A percentile compares a stretch with the other conserved stretches of the same genome.
These are phyloP conservation scores for Ancistrus triradiatus DNA, from an alignment of 2,113 vertebrate genomes.

Conservation along the genomic window DNA sequence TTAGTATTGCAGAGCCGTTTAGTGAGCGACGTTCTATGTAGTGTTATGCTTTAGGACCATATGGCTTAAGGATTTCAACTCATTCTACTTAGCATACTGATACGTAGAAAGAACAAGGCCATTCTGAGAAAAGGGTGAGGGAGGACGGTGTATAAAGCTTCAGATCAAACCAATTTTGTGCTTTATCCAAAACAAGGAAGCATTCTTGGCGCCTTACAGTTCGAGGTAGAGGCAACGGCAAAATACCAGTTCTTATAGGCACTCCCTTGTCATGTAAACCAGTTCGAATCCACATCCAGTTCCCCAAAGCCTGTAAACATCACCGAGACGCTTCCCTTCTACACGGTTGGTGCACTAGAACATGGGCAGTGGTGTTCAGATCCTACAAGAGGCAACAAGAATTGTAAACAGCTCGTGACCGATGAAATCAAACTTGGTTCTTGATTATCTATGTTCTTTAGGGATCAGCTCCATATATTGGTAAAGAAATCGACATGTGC, in stretches of 20 bases:
- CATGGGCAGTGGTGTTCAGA: conserved; percentile 42
- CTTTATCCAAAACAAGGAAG: conserved; percentile 43
- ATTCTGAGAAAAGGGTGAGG: conserved; percentile 23
- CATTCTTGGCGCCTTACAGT: conserved; percentile 37
- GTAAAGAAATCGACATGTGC: neutral
- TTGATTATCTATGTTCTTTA: too few relatives aligned
- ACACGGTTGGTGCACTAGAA: conserved; percentile 6
- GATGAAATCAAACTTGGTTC: neutral
- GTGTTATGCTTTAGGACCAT: conserved; percentile 32
- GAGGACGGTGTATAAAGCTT: conserved; percentile 19
- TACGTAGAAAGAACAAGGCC: conserved; percentile 49
- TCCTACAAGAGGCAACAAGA: conserved; percentile 29
- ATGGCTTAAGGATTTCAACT: conserved; percentile 54
- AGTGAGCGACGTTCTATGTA: neutral
- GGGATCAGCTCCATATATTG: too few relatives aligned
- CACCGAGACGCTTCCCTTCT: conserved; percentile 5
- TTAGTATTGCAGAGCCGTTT: neutral
- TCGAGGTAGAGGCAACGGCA: conserved; percentile 59
- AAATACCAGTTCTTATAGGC: too few relatives aligned
- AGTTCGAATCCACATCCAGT: neutral
- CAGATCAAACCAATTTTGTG: conserved; percentile 46
- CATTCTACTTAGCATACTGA: conserved; percentile 14
- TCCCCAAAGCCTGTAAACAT: conserved; percentile 19
- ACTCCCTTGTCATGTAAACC: conserved; percentile 7
- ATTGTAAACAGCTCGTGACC: conserved; percentile 36